A percentile compares a stretch with the other conserved stretches of the same genome.
Evolutionary conservation across 2,113 vertebrate genomes (phyloP).

Genomic region (Strigops habroptila): DNA sequence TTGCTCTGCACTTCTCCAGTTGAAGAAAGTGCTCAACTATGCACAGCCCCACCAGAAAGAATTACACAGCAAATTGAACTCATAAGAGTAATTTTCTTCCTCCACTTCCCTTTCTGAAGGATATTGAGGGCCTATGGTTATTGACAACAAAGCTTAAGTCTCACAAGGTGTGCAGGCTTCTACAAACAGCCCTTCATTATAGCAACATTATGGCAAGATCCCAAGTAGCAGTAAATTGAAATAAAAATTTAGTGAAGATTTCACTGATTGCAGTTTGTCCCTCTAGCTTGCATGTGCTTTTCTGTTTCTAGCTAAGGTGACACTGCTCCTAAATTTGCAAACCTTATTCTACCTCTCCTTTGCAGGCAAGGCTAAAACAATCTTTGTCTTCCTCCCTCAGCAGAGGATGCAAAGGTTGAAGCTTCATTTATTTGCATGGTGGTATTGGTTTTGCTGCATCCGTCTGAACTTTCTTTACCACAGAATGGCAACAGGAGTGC

Average conservation of each 20-base stretch:
- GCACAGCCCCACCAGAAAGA: not conserved
- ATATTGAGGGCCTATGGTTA: not conserved
- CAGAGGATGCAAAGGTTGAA: constrained; percentile 13
- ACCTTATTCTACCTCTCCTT: constrained; percentile 15
- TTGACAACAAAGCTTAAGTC: not conserved
- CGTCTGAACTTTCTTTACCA: not conserved
- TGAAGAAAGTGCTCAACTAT: not conserved
- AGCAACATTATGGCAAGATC: not conserved
- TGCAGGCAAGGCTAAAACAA: not conserved
- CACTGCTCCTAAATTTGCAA: not conserved
- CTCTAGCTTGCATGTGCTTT: not conserved
- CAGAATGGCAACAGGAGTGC: not conserved
- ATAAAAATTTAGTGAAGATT: not conserved
- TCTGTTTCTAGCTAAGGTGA: not conserved
- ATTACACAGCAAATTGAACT: not conserved
- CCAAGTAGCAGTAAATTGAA: not conserved
- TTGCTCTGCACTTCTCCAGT: not conserved
- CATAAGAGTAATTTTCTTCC: not conserved
- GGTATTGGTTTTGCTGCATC: not conserved
- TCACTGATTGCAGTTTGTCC: not conserved
- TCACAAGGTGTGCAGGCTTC: not conserved
- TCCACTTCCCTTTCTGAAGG: not conserved
- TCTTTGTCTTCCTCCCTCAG: not conserved
- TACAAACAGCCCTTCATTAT: not conserved
- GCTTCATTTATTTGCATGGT: not conserved